A percentile compares a stretch with the other conserved stretches of the same genome.
Evolutionary conservation across 2,797 vertebrate genomes (phyloP).

Genomic region (Balearica regulorum): DNA sequence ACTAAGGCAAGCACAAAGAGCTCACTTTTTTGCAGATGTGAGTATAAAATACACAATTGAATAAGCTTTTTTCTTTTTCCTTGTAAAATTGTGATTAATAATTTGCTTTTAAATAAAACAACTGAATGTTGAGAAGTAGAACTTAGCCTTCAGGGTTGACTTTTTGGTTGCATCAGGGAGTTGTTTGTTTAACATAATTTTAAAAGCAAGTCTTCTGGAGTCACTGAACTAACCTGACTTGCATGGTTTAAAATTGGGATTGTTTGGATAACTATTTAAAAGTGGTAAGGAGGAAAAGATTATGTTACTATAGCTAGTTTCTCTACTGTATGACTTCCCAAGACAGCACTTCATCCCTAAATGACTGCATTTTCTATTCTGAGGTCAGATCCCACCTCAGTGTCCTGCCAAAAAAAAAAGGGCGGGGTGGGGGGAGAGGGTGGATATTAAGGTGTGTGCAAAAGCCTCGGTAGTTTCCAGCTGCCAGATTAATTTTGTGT

Average conservation of each 20-base stretch:
- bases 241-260: not conserved
- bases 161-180: not conserved
- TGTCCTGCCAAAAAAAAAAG: not conserved
- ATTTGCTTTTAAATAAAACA: not conserved
- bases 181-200: not conserved
- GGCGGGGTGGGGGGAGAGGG: not conserved
- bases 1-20: constrained; percentile 96
- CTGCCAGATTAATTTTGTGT: not conserved
- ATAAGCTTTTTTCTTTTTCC: not conserved
- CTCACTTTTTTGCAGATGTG: constrained; percentile 98
- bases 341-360: not conserved
- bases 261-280: not conserved
- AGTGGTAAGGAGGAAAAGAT: not conserved
- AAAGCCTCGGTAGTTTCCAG: not conserved
- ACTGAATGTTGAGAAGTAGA: not conserved
- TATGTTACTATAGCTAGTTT: not conserved
- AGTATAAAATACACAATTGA: constrained; percentile 64
- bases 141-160: not conserved
- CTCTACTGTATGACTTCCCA: not conserved
- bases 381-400: not conserved
- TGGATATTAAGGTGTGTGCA: not conserved
- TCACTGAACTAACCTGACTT: not conserved
- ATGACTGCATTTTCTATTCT: not conserved
- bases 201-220: not conserved
- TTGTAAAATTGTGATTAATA: not conserved